These are phyloP conservation scores for Copidosoma floridanum DNA, from an alignment of 1,140 invertebrate genomes.

Conservation along the genomic window DNA sequence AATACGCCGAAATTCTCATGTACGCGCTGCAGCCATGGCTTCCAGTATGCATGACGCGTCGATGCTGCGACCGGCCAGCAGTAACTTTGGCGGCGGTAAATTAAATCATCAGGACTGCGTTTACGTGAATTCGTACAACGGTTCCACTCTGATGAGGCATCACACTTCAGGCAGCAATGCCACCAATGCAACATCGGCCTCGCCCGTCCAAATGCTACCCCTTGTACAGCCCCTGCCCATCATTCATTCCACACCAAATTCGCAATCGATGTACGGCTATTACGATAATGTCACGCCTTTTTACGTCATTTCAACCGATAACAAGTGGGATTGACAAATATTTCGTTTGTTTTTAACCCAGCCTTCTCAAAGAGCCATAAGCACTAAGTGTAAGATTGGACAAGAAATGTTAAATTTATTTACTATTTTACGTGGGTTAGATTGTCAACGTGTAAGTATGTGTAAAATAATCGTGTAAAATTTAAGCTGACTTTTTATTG, in stretches of 20 bases:
- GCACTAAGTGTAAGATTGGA: no score
- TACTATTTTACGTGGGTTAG: no score
- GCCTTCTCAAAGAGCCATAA: no score
- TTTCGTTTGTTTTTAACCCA: no score
- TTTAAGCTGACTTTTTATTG: no score
- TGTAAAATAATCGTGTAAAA: no score
- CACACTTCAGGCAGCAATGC: constrained; percentile 23
- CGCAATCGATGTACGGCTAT: constrained; percentile 52
- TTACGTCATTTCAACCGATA: no score
- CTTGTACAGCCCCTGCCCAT: constrained; percentile 44
- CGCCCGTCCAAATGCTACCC: constrained; percentile 49
- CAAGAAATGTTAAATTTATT: no score
- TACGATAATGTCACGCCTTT: no score
- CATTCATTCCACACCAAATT: constrained; percentile 34
- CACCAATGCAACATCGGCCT: constrained; percentile 29
- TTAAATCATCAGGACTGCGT: constrained; percentile 51
- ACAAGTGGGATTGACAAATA: no score
- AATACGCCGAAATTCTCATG: constrained; percentile 43
- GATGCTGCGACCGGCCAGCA: constrained; percentile 46
- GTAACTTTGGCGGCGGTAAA: constrained; percentile 49
- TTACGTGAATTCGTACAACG: constrained; percentile 50
- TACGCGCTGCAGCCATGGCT: constrained; percentile 44
- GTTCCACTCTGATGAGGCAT: constrained; percentile 46
- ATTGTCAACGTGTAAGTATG: no score
- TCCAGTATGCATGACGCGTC: constrained; percentile 52